Evolutionary conservation across 1,140 invertebrate genomes (phyloP).

Genomic region (Pachyrhynchus sulphureomaculatus): DNA sequence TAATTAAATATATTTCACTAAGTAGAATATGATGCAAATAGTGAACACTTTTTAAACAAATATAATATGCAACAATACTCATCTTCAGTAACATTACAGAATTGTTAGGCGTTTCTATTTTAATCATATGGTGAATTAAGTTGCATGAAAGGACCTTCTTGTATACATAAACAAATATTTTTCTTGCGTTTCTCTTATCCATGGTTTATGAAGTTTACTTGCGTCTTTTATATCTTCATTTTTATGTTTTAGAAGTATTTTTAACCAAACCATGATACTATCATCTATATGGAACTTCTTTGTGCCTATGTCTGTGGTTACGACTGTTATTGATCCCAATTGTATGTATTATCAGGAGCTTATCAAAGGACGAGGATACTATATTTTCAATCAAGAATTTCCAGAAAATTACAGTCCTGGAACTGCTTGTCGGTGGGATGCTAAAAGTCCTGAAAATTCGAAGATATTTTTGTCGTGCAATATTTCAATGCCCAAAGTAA

Average conservation of each 20-base stretch:
- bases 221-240: no score
- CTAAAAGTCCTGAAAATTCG: constrained; percentile 51
- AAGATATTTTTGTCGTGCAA: constrained; percentile 45
- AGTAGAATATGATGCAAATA: no score
- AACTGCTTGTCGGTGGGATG: constrained; percentile 56
- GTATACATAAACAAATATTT: no score
- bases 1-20: no score
- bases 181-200: no score
- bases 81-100: no score
- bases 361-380: constrained; percentile 47
- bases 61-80: no score
- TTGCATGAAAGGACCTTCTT: no score
- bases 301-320: constrained; percentile 29
- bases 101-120: no score
- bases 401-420: constrained; percentile 51
- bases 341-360: constrained; percentile 46
- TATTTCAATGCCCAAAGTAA: constrained; percentile 56
- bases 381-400: constrained; percentile 56
- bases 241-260: constrained; percentile 17
- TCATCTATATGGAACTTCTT: constrained; percentile 30
- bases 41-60: no score
- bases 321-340: constrained; percentile 27
- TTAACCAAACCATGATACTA: constrained; percentile 25
- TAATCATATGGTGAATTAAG: no score
- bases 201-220: no score